These are phyloP conservation scores for Aleiodes testaceus DNA, from an alignment of 2,888 invertebrate genomes.

Conservation along the genomic window DNA sequence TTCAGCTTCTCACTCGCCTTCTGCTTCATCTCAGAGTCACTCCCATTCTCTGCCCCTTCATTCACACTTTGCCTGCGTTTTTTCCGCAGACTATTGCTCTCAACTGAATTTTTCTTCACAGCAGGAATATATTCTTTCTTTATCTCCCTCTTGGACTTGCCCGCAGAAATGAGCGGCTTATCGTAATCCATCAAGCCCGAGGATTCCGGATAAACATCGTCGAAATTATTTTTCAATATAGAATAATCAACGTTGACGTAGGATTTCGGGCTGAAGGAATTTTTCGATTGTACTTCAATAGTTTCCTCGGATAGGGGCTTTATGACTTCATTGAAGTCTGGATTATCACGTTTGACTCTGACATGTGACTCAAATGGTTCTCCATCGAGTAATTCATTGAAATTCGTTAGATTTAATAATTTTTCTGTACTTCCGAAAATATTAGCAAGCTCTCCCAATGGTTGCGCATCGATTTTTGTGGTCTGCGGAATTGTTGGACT, in stretches of 20 bases:
- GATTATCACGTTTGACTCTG: conserved; percentile 12
- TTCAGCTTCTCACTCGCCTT: conserved; percentile 30
- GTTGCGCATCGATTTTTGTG: not conserved
- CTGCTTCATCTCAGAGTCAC: conserved; percentile 40
- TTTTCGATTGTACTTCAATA: conserved; percentile 34
- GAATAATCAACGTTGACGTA: conserved; percentile 37
- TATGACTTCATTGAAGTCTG: conserved; percentile 8
- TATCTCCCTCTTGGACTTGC: conserved; percentile 41
- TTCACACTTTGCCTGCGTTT: conserved; percentile 27
- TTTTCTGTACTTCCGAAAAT: conserved; percentile 23
- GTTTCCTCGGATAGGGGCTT: conserved; percentile 33
- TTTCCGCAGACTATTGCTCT: not conserved
- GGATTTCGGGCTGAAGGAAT: not conserved
- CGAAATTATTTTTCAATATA: conserved; percentile 38
- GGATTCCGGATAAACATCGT: conserved; percentile 49
- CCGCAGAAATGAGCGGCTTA: conserved; percentile 32
- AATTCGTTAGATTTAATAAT: not conserved
- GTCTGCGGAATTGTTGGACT: not conserved
- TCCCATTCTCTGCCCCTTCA: conserved; percentile 32
- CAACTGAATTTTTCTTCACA: not conserved
- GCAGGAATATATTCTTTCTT: not conserved
- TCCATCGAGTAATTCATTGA: not conserved
- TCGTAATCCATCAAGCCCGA: conserved; percentile 38
- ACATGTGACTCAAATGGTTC: not conserved
- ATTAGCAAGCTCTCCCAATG: not conserved